Percentiles rank a stretch among this genome's conserved stretches.
Conservation (phyloP, 2,797 vertebrate species). For the Iguana delicatissima region DNA sequence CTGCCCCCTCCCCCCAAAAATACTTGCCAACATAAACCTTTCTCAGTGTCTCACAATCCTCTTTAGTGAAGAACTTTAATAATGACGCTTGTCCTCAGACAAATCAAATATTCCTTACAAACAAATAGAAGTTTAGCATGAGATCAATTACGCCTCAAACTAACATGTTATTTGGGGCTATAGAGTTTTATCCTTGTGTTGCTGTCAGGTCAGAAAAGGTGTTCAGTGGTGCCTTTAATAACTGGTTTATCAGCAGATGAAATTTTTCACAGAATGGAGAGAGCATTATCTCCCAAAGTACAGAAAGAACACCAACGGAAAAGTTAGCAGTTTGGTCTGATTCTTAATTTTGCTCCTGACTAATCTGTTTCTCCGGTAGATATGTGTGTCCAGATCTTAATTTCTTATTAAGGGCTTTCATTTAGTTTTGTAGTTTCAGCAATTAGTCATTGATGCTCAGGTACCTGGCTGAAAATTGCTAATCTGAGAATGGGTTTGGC, state of each 20-base stretch:
- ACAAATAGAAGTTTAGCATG: not conserved
- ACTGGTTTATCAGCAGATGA: not conserved
- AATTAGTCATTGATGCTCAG: not conserved
- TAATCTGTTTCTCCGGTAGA: not conserved
- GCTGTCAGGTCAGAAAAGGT: not conserved
- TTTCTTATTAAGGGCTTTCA: not conserved
- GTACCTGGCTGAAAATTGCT: not conserved
- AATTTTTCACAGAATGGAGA: not conserved
- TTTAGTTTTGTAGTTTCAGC: not conserved
- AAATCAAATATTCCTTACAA: not conserved
- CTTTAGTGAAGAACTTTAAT: slow-evolving; percentile 7
- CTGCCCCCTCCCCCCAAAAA: not conserved
- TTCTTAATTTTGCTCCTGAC: not conserved
- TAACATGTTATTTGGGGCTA: not conserved
- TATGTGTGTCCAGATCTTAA: not conserved
- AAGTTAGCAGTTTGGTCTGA: not conserved
- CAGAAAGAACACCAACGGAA: not conserved
- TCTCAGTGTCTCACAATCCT: not conserved
- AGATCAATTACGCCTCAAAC: not conserved
- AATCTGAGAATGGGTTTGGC: not conserved
- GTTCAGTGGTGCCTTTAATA: too few species aligned
- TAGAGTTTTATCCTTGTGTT: not conserved
- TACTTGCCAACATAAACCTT: slow-evolving; percentile 8
- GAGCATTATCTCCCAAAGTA: not conserved
- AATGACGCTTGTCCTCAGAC: slow-evolving; percentile 4